These are phyloP conservation scores for Dysmachus trigonus DNA, from an alignment of 2,888 invertebrate genomes.

Conservation along the genomic window DNA sequence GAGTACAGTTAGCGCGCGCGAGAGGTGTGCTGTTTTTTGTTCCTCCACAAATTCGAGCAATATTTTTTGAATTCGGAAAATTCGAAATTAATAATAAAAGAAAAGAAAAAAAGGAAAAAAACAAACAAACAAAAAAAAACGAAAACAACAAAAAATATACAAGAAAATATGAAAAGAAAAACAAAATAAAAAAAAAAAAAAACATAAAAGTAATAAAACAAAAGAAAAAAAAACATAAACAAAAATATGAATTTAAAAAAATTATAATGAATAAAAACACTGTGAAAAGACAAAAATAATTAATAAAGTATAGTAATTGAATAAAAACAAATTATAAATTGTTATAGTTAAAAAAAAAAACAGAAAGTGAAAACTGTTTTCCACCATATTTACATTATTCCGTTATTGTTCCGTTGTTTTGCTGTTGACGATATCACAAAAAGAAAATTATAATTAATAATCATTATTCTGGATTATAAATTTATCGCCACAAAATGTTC, in stretches of 20 bases:
- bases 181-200: background rate
- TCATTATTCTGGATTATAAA: too few species aligned
- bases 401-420: background rate
- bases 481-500: too few species aligned
- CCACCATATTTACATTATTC: background rate
- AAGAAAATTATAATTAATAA: too few species aligned
- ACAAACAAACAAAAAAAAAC: background rate
- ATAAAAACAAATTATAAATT: too few species aligned
- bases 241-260: too few species aligned
- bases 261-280: background rate
- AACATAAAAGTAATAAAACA: background rate
- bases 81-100: background rate
- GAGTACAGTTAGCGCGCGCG: conserved; percentile 31
- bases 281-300: background rate
- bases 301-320: background rate
- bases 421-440: too few species aligned
- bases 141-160: background rate
- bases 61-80: conserved; percentile 20
- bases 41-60: conserved; percentile 25
- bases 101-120: background rate
- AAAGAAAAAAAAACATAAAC: background rate
- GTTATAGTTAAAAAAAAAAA: background rate
- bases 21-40: conserved; percentile 38
- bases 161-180: background rate
- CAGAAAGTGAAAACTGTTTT: background rate